phyloP scores from a whole-genome alignment of 2,888 invertebrate genomes.

The Muschampia plurimacula region DNA sequence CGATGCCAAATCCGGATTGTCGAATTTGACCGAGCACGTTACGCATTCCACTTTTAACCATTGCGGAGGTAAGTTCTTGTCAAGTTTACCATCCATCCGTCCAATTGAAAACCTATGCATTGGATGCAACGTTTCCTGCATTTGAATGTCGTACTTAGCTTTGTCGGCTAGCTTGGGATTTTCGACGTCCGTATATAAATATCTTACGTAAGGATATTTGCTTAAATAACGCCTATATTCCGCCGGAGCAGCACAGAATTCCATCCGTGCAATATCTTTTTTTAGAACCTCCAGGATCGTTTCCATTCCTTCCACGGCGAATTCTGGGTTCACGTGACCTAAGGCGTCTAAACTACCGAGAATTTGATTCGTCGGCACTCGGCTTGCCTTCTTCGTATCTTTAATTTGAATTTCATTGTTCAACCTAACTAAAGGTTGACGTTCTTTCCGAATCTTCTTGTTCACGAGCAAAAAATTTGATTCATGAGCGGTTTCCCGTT shows the following conservation, averaged over 20 bases:
- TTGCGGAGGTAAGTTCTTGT: not conserved
- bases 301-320: conserved; percentile 10
- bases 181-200: conserved; percentile 14
- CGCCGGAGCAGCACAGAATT: not conserved
- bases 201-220: conserved; percentile 24
- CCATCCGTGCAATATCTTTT: not conserved
- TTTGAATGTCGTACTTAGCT: conserved; percentile 18
- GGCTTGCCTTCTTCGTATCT: not conserved
- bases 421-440: not conserved
- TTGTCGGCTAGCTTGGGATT: not conserved
- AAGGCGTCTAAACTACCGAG: not conserved
- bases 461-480: conserved; percentile 13
- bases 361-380: not conserved
- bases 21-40: not conserved
- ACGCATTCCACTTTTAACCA: conserved; percentile 29
- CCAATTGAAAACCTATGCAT: conserved; percentile 20
- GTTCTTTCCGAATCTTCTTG: not conserved
- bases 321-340: not conserved
- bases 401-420: conserved; percentile 7
- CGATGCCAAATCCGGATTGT: not conserved
- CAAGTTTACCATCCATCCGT: not conserved
- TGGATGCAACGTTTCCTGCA: conserved; percentile 23
- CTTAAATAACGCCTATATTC: conserved; percentile 14
- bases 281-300: not conserved
- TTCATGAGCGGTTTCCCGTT: conserved; percentile 19